Conservation (phyloP, 2,888 invertebrate genomes). For the Pyrgus malvae region DNA sequence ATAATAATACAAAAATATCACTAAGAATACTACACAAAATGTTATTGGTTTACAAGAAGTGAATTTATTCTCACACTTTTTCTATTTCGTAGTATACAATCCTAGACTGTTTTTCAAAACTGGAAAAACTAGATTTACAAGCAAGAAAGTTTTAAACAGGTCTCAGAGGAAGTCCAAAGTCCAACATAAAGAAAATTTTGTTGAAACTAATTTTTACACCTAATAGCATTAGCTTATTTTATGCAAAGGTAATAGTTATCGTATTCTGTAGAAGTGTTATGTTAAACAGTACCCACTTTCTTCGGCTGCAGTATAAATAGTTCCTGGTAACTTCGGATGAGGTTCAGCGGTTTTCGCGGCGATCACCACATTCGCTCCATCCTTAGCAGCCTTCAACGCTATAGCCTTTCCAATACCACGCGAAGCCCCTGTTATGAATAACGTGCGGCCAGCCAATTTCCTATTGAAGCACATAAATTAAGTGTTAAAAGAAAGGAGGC, state of each 20-base stretch:
- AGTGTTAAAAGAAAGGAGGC: conserved; percentile 32
- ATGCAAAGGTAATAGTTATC: no score
- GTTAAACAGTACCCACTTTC: conserved; percentile 84
- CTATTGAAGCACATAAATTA: conserved; percentile 43
- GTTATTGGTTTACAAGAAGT: no score
- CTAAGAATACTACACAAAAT: no score
- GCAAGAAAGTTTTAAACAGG: background rate
- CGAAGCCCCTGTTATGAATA: conserved; percentile 98
- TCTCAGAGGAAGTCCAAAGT: conserved; percentile 23
- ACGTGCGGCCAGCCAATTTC: conserved; percentile 90
- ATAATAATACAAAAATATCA: no score
- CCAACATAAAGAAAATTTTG: background rate
- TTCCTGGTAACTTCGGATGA: conserved; percentile 95
- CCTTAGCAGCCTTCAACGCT: conserved; percentile 94
- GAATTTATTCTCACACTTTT: no score
- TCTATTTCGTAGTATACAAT: no score
- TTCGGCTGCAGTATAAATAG: conserved; percentile 94
- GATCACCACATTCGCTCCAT: conserved; percentile 95
- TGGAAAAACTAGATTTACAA: background rate
- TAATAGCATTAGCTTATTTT: no score
- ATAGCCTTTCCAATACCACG: conserved; percentile 98
- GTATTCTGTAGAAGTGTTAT: background rate
- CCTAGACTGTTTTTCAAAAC: background rate
- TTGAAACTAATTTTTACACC: background rate
- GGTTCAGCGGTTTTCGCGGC: conserved; percentile 96